A percentile compares a stretch with the other conserved stretches of the same genome.
These are phyloP conservation scores for Coronaproctus castanopsis DNA, from an alignment of 2,888 invertebrate genomes.

Conservation along the genomic window DNA sequence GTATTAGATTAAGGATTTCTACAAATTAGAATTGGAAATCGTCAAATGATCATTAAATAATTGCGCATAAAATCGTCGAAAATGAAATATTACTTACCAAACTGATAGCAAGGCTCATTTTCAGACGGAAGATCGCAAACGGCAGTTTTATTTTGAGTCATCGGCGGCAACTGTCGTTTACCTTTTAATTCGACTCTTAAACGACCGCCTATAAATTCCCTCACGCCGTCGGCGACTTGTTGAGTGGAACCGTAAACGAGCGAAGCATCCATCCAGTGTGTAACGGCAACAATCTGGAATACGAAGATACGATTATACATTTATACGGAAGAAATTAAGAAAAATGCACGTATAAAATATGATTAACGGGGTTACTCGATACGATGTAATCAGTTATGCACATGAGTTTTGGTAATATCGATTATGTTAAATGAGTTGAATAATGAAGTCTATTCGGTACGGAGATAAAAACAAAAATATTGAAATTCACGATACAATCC, in stretches of 20 bases:
- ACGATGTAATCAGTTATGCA: neutral
- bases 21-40: too few species aligned
- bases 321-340: neutral
- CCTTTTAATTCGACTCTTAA: slow-evolving; percentile 35
- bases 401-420: too few species aligned
- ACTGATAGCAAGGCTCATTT: slow-evolving; percentile 45
- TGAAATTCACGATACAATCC: too few species aligned
- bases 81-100: slow-evolving; percentile 33
- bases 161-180: slow-evolving; percentile 50
- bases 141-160: slow-evolving; percentile 42
- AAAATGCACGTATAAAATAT: neutral
- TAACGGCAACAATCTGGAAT: slow-evolving; percentile 21
- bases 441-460: too few species aligned
- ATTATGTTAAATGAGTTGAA: too few species aligned
- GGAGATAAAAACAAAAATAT: neutral
- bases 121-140: slow-evolving; percentile 43
- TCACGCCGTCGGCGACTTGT: slow-evolving; percentile 18
- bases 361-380: neutral
- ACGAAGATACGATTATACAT: neutral
- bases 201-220: slow-evolving; percentile 20
- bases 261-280: slow-evolving; percentile 23
- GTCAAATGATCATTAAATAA: too few species aligned
- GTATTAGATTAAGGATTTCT: too few species aligned
- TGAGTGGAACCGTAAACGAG: slow-evolving; percentile 22
- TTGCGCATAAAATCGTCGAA: too few species aligned